A percentile compares a stretch with the other conserved stretches of the same genome.
Evolutionary conservation across 2,797 vertebrate species (phyloP).

Genomic region (Brachyrhaphis roseni): DNA sequence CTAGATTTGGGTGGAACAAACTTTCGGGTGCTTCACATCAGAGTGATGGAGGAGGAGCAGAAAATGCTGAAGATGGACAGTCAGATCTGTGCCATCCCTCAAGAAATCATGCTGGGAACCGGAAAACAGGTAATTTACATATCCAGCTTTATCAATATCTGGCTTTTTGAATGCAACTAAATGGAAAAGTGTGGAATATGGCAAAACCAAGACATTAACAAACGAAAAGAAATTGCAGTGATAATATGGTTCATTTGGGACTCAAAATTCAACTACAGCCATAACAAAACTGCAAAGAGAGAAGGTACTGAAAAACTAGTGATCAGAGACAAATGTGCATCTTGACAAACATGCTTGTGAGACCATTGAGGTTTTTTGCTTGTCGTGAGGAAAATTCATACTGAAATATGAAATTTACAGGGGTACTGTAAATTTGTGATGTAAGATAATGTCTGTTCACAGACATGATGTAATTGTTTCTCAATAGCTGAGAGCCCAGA

Average conservation of each 20-base stretch:
- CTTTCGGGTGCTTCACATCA: conserved; percentile 81
- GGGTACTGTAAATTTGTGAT: not conserved
- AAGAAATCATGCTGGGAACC: conserved; percentile 70
- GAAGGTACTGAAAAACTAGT: not conserved
- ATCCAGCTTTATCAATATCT: not conserved
- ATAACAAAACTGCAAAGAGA: not conserved
- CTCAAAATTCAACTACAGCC: not conserved
- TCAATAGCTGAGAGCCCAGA: too few relatives aligned
- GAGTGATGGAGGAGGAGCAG: conserved; percentile 69
- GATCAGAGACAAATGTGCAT: not conserved
- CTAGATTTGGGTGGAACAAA: conserved; percentile 83
- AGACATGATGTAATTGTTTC: too few relatives aligned
- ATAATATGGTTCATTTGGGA: not conserved
- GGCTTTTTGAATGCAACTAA: not conserved
- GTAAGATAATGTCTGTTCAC: not conserved
- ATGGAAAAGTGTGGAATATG: not conserved
- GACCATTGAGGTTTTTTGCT: not conserved
- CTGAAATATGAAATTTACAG: not conserved
- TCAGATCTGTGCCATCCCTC: conserved; percentile 75
- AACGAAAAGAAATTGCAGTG: not conserved
- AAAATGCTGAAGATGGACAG: conserved; percentile 65
- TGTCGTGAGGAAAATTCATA: not conserved
- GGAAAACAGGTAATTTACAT: conserved; percentile 78
- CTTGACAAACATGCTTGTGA: not conserved
- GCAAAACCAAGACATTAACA: not conserved